Evolutionary conservation across 2,888 invertebrate species (phyloP).

Genomic region (Hirtodrosophila alboralis): DNA sequence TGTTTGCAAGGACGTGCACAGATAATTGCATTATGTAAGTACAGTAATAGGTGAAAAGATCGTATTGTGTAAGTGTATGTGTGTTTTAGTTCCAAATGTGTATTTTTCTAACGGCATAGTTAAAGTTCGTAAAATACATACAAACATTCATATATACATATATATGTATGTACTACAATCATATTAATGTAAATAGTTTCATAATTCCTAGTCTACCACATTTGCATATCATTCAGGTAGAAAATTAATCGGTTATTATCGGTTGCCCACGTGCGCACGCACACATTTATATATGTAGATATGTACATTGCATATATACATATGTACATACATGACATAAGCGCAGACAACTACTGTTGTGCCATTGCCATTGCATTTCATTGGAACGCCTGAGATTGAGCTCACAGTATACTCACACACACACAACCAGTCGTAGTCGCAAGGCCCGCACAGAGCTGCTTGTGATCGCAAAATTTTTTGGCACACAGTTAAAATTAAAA

Average conservation of each 20-base stretch:
- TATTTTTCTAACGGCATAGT: too few relatives aligned
- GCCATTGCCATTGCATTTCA: conserved; percentile 40
- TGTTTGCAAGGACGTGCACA: too few relatives aligned
- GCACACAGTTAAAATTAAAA: conserved; percentile 26
- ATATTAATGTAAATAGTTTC: not conserved
- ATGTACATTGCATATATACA: conserved; percentile 3
- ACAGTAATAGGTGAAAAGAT: not conserved
- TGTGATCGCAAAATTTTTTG: conserved; percentile 49
- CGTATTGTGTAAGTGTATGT: not conserved
- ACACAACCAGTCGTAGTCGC: conserved; percentile 26
- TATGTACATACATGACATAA: conserved; percentile 32
- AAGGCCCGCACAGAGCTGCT: conserved; percentile 32
- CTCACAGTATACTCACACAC: conserved; percentile 2
- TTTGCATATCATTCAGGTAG: not conserved
- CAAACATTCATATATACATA: too few relatives aligned
- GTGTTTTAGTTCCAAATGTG: not conserved
- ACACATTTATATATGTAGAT: conserved; percentile 18
- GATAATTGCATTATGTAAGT: too few relatives aligned
- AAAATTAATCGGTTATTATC: conserved; percentile 28
- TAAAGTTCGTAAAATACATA: too few relatives aligned
- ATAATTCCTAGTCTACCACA: not conserved
- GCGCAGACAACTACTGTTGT: conserved; percentile 29
- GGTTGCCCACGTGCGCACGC: conserved; percentile 45
- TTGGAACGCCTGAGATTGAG: conserved; percentile 36
- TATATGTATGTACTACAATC: too few relatives aligned